Conservation (phyloP, 2,113 vertebrate species). For the Acrocephalus kingi region DNA sequence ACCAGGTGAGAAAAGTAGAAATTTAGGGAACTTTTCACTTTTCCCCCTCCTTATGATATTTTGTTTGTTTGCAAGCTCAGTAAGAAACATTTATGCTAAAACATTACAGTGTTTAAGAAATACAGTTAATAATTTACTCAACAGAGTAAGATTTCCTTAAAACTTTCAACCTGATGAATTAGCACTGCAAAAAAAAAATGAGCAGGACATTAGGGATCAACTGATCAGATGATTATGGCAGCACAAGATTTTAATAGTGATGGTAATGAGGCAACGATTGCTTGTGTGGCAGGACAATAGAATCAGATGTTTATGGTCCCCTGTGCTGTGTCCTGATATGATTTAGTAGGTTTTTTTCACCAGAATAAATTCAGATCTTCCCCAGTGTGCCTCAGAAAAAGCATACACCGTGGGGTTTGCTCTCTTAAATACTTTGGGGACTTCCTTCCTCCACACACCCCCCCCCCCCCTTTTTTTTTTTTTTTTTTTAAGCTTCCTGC, state of each 20-base stretch:
- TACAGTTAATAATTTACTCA: not conserved
- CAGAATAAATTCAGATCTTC: not conserved
- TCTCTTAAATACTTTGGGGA: not conserved
- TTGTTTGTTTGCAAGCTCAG: not conserved
- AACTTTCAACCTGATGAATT: not conserved
- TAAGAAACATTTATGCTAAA: not conserved
- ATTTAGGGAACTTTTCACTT: not conserved
- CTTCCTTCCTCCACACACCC: accelerated
- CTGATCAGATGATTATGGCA: not conserved
- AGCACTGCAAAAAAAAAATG: not conserved
- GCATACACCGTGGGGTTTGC: not conserved
- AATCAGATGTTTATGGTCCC: not conserved
- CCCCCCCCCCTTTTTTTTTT: too few relatives aligned
- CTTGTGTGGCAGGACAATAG: not conserved
- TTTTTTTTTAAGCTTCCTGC: not conserved
- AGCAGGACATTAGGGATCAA: not conserved
- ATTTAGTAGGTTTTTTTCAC: not conserved
- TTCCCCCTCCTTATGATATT: not conserved
- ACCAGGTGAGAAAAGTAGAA: not conserved
- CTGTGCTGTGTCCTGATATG: not conserved
- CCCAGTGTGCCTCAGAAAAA: not conserved
- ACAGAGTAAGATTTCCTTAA: not conserved
- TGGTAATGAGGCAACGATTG: not conserved
- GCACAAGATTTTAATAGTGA: not conserved
- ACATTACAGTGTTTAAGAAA: not conserved